Percentiles rank a stretch among this genome's conserved stretches.
Evolutionary conservation across 2,797 vertebrate genomes (phyloP).

Genomic region (Sebastes matsubarae): DNA sequence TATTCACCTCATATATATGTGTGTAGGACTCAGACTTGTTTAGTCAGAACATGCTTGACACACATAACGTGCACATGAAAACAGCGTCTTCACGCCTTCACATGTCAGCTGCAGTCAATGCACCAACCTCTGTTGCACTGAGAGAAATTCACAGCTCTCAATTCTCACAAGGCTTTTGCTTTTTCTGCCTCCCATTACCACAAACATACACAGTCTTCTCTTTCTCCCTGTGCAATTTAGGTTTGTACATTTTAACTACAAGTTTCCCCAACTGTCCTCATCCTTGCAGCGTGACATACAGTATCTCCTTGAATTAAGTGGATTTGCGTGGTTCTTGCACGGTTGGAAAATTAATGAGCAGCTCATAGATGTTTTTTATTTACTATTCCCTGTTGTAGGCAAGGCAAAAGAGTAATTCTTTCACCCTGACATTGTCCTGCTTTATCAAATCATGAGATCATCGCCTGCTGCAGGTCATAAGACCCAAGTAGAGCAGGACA

Average conservation of each 20-base stretch:
- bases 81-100: constrained; percentile 40
- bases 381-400: background rate
- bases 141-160: constrained; percentile 36
- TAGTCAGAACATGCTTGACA: background rate
- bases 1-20: constrained; percentile 31
- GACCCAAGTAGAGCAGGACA: constrained; percentile 31
- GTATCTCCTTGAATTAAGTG: background rate
- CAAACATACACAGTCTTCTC: background rate
- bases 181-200: background rate
- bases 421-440: constrained; percentile 13
- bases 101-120: constrained; percentile 27
- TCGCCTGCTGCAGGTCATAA: constrained; percentile 43
- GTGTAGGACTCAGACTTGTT: background rate
- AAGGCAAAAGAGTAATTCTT: background rate
- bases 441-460: constrained; percentile 36
- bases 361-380: background rate
- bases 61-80: constrained; percentile 1
- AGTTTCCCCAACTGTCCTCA: background rate
- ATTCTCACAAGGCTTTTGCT: constrained; percentile 19
- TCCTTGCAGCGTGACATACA: background rate
- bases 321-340: background rate
- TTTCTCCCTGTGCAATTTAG: background rate
- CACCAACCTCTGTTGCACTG: background rate
- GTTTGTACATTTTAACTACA: background rate
- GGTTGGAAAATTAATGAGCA: background rate